Evolutionary conservation across 2,888 invertebrate species (phyloP).

Genomic region (Watsonalla binaria): DNA sequence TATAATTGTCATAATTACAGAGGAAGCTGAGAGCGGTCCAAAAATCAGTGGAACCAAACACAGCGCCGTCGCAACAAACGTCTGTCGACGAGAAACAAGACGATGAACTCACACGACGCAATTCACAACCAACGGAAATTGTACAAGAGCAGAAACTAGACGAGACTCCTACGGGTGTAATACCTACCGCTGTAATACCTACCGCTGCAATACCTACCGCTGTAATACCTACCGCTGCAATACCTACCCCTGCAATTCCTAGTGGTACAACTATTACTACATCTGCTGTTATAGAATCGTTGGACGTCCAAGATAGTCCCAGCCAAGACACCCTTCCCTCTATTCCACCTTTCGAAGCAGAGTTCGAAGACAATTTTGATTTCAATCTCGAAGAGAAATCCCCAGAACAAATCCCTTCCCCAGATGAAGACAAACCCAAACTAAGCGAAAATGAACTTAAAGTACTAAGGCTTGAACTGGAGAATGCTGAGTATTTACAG

Average conservation of each 20-base stretch:
- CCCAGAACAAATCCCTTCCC: conserved; percentile 34
- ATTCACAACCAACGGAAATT: conserved; percentile 23
- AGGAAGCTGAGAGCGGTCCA: conserved; percentile 83
- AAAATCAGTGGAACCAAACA: conserved; percentile 71
- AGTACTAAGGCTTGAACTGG: conserved; percentile 80
- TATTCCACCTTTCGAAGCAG: conserved; percentile 3
- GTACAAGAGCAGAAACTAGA: conserved; percentile 11
- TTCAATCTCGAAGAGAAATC: conserved; percentile 43
- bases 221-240: too few species aligned
- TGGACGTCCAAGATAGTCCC: conserved; percentile 33
- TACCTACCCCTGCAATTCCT: too few species aligned
- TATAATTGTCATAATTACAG: conserved; percentile 42
- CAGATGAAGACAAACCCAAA: conserved; percentile 63
- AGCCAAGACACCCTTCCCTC: not conserved
- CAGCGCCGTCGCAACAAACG: conserved; percentile 46
- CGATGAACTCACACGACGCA: conserved; percentile 36
- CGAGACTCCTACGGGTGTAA: conserved; percentile 11
- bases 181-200: conserved; percentile 14
- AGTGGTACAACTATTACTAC: not conserved
- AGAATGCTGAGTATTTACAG: conserved; percentile 81
- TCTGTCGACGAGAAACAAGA: conserved; percentile 63
- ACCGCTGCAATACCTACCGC: too few species aligned
- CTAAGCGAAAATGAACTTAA: conserved; percentile 78
- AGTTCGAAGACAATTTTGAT: conserved; percentile 37
- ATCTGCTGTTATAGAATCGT: conserved; percentile 22